Evolutionary conservation across 2,888 invertebrate genomes (phyloP).

Genomic region (Junonia oenone): DNA sequence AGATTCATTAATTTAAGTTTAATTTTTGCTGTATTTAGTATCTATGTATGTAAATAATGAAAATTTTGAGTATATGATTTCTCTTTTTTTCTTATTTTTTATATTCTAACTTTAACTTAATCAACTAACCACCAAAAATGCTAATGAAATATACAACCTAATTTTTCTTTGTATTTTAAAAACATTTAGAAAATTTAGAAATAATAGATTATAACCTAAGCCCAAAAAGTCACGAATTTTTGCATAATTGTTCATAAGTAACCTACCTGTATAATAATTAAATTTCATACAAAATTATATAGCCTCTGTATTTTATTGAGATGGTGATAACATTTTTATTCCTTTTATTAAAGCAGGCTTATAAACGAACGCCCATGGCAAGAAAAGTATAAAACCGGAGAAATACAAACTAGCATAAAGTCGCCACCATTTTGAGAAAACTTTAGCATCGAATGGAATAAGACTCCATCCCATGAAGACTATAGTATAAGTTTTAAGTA

Average conservation of each 20-base stretch:
- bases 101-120: no score
- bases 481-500: conserved; percentile 86
- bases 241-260: neutral
- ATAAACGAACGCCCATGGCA: conserved; percentile 82
- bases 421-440: conserved; percentile 83
- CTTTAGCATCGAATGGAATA: conserved; percentile 85
- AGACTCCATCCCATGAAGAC: conserved; percentile 92
- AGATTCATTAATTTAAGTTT: no score
- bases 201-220: neutral
- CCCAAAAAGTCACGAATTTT: neutral
- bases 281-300: conserved; percentile 13
- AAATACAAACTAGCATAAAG: conserved; percentile 83
- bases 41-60: no score
- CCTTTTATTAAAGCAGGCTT: conserved; percentile 53
- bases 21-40: no score
- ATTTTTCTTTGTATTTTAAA: neutral
- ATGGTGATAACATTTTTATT: conserved; percentile 29
- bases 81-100: no score
- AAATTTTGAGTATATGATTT: no score
- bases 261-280: neutral
- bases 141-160: no score
- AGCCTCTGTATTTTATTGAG: conserved; percentile 7
- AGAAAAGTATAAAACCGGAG: conserved; percentile 83
- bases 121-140: no score
- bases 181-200: neutral